These are phyloP conservation scores for Steinernema khuongi DNA, from an alignment of 1,140 invertebrate genomes.

Conservation along the genomic window DNA sequence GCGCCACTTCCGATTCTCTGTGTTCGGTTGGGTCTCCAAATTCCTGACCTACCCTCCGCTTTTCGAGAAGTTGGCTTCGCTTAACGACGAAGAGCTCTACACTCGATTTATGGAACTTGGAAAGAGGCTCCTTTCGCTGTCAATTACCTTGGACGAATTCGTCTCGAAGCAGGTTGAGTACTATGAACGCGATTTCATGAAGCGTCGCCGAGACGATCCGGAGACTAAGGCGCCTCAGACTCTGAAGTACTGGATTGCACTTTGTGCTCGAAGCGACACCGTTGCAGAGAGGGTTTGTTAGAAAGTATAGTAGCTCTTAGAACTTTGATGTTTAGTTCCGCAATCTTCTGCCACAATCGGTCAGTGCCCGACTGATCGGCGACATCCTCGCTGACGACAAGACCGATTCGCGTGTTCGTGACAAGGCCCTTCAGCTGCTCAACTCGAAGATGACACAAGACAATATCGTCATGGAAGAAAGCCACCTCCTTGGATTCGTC, in stretches of 20 bases:
- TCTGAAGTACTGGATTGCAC: constrained; percentile 34
- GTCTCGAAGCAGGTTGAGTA: not conserved
- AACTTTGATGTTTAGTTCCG: constrained; percentile 21
- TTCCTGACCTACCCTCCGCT: constrained; percentile 16
- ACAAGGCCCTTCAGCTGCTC: constrained; percentile 34
- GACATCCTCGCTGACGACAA: constrained; percentile 31
- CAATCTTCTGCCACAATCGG: constrained; percentile 30
- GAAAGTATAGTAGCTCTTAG: not conserved
- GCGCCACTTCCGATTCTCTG: constrained; percentile 35
- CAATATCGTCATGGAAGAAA: constrained; percentile 31
- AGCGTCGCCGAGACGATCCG: not conserved
- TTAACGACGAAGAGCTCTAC: constrained; percentile 25
- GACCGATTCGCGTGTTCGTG: constrained; percentile 23
- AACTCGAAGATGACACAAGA: constrained; percentile 33
- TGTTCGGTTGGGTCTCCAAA: constrained; percentile 29
- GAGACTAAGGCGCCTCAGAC: constrained; percentile 16
- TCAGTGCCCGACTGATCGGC: constrained; percentile 28
- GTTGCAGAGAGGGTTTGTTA: constrained; percentile 30
- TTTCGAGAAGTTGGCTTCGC: constrained; percentile 20
- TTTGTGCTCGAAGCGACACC: constrained; percentile 20
- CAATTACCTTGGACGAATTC: constrained; percentile 34
- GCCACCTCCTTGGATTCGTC: constrained; percentile 23
- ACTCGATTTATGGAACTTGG: constrained; percentile 23
- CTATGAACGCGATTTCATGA: not conserved
- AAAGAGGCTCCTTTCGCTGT: constrained; percentile 27